Evolutionary conservation across 1,140 invertebrate genomes (phyloP).

Genomic region (Ceratosolen solmsi): DNA sequence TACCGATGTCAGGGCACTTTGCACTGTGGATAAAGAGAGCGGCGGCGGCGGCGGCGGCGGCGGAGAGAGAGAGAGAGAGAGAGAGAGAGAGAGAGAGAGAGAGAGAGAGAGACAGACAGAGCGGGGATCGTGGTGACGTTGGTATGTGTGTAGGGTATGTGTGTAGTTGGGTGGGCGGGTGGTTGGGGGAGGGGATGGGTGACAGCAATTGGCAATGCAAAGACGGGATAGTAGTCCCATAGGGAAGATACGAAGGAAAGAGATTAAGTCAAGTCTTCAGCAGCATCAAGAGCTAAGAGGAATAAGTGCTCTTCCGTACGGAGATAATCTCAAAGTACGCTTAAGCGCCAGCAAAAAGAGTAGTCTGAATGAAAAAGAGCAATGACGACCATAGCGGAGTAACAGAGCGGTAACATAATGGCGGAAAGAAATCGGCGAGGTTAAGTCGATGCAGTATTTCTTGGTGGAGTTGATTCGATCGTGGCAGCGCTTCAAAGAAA

Average conservation of each 20-base stretch:
- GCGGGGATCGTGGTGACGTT: neutral
- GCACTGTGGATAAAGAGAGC: too few species aligned
- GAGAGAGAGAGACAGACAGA: conserved; percentile 18
- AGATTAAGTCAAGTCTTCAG: neutral
- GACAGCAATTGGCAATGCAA: conserved; percentile 17
- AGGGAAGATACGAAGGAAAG: neutral
- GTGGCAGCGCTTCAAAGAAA: neutral
- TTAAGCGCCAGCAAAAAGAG: neutral
- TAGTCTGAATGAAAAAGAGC: neutral
- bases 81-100: neutral
- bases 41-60: too few species aligned
- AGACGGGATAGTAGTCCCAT: neutral
- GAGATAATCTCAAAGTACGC: conserved; percentile 10
- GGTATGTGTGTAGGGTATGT: neutral
- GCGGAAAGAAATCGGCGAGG: neutral
- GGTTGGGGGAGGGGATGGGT: neutral
- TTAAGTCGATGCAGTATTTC: neutral
- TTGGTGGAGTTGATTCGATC: neutral
- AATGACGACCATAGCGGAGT: neutral
- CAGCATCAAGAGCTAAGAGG: neutral
- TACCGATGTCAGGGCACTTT: too few species aligned
- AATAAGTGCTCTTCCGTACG: neutral
- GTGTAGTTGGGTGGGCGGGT: too few species aligned
- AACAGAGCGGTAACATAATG: neutral
- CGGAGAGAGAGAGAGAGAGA: too few species aligned